A percentile compares a stretch with the other conserved stretches of the same genome.
Conservation (phyloP, 2,113 vertebrate genomes). For the Camelus bactrianus region DNA sequence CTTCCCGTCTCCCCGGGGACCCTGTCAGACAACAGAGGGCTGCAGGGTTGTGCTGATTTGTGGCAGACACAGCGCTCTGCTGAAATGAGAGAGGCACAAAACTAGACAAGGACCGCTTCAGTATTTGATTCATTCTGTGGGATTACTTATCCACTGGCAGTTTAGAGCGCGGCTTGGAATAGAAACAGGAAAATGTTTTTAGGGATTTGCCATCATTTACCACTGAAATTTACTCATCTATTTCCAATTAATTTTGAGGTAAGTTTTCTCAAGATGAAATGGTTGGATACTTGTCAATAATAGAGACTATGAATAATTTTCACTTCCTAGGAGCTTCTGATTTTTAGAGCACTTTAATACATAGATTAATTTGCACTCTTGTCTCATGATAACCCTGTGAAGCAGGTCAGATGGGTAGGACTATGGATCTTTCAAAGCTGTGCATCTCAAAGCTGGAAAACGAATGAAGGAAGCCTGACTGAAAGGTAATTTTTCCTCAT, state of each 20-base stretch:
- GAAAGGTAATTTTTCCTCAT: slow-evolving; percentile 13
- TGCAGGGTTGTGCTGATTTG: fast-evolving
- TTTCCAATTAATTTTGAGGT: neutral
- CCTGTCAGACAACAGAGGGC: neutral
- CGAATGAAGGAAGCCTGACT: slow-evolving; percentile 41
- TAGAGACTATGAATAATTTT: slow-evolving; percentile 34
- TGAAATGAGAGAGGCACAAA: neutral
- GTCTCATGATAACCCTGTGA: neutral
- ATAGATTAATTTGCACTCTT: neutral
- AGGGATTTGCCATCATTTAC: neutral
- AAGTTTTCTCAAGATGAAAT: slow-evolving; percentile 32
- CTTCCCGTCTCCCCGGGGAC: neutral
- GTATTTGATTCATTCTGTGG: neutral
- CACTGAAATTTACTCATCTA: neutral
- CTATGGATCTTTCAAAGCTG: slow-evolving; percentile 40
- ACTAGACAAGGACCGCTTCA: neutral
- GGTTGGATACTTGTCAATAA: slow-evolving; percentile 35
- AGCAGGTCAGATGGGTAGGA: slow-evolving; percentile 3
- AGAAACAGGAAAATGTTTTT: neutral
- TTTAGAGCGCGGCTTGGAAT: neutral
- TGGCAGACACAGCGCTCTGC: fast-evolving
- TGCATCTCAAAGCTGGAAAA: neutral
- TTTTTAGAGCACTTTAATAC: slow-evolving; percentile 58
- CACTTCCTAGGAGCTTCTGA: slow-evolving; percentile 6
- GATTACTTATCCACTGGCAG: too few relatives aligned